Evolutionary conservation across 2,113 vertebrate species (phyloP).

Genomic region (Catagonus wagneri): DNA sequence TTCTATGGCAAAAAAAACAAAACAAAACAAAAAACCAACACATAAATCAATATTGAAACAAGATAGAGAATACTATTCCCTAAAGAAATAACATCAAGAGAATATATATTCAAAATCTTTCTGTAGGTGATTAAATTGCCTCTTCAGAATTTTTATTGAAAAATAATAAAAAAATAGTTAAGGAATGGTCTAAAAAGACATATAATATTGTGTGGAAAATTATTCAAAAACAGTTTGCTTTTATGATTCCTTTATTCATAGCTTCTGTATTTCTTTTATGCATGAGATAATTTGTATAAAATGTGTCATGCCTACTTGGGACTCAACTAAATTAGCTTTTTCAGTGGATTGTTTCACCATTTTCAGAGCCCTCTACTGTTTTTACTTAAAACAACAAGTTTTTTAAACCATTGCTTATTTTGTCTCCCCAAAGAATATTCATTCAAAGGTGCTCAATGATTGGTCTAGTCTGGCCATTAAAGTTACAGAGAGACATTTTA

Average conservation of each 20-base stretch:
- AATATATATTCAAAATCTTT: not conserved
- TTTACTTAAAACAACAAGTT: conserved; percentile 21
- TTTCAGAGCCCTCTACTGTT: not conserved
- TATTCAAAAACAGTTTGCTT: not conserved
- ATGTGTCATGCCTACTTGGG: not conserved
- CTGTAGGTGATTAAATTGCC: conserved; percentile 7
- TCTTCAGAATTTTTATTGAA: conserved; percentile 16
- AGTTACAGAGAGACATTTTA: not conserved
- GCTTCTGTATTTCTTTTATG: not conserved
- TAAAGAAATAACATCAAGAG: not conserved
- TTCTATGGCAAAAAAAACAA: not conserved
- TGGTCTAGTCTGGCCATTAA: not conserved
- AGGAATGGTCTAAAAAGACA: not conserved
- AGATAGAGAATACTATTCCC: not conserved
- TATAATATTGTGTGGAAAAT: not conserved
- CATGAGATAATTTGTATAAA: not conserved
- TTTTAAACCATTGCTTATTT: not conserved
- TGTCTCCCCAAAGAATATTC: not conserved
- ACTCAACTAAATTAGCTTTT: not conserved
- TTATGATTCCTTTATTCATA: not conserved
- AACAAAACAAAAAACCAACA: no score
- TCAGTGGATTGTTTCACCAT: not conserved
- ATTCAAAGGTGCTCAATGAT: not conserved
- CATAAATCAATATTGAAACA: conserved; percentile 33
- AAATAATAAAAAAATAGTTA: not conserved